Conservation (phyloP, 2,113 vertebrate species). For the Hydrolagus affinis region DNA sequence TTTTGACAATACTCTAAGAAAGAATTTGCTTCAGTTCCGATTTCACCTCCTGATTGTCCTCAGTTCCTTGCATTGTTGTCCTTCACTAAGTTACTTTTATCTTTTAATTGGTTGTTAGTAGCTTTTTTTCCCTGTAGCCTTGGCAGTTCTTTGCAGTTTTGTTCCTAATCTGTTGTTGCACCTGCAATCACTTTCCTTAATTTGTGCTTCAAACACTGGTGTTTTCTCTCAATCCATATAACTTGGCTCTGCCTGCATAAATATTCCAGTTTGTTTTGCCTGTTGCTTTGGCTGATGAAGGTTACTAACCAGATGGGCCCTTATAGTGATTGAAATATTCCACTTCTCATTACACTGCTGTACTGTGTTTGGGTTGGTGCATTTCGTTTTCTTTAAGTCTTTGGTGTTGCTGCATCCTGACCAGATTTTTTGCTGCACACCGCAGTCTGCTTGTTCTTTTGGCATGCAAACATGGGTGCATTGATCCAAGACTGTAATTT, state of each 20-base stretch:
- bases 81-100: not conserved
- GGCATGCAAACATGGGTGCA: not conserved
- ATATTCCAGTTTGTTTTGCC: not conserved
- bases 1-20: no score
- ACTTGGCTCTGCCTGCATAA: not conserved
- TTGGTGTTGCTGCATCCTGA: not conserved
- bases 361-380: not conserved
- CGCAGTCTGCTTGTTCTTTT: not conserved
- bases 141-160: not conserved
- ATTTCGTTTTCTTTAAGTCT: not conserved
- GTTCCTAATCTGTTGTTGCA: not conserved
- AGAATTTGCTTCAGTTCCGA: not conserved
- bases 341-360: not conserved
- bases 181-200: not conserved
- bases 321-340: not conserved
- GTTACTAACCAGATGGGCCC: not conserved
- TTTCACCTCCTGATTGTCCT: no score
- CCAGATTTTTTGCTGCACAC: not conserved
- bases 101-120: not conserved
- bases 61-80: not conserved
- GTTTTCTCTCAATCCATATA: not conserved
- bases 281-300: not conserved
- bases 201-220: slow-evolving; percentile 1
- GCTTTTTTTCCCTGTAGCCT: not conserved
- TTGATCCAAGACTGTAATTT: not conserved